Percentiles rank a stretch among this genome's conserved stretches.
These are phyloP conservation scores for Hippasteria phrygiana DNA, from an alignment of 53 echinoderm and acorn worm genomes.

Conservation along the genomic window DNA sequence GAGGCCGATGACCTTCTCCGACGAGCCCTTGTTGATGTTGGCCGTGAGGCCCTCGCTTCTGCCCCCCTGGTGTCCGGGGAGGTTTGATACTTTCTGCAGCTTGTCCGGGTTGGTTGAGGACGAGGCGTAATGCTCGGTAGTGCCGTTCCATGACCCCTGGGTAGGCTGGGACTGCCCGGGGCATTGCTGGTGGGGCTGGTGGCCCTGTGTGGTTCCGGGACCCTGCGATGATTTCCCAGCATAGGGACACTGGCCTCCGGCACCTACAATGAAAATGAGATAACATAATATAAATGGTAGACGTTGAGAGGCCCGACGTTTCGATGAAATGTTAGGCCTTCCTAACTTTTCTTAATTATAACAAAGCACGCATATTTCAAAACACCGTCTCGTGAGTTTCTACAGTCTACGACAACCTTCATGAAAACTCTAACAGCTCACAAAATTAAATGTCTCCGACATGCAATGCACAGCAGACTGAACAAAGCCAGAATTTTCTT, in stretches of 20 bases:
- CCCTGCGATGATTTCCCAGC: slow-evolving; percentile 20
- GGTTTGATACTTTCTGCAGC: neutral
- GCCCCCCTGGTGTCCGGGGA: neutral
- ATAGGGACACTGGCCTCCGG: slow-evolving; percentile 21
- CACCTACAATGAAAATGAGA: neutral
- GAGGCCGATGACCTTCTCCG: slow-evolving; percentile 54
- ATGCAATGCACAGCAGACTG: too few relatives aligned
- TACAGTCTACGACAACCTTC: too few relatives aligned
- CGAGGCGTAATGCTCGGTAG: neutral
- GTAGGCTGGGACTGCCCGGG: slow-evolving; percentile 46
- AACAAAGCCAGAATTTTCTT: too few relatives aligned
- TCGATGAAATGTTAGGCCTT: too few relatives aligned
- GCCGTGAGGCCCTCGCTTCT: slow-evolving; percentile 48
- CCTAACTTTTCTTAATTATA: too few relatives aligned
- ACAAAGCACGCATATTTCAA: too few relatives aligned
- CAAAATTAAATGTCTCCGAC: too few relatives aligned
- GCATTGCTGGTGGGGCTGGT: neutral
- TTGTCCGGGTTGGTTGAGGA: neutral
- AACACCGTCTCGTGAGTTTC: too few relatives aligned
- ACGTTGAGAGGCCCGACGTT: too few relatives aligned
- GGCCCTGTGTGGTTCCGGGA: neutral
- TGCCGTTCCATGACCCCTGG: slow-evolving; percentile 43
- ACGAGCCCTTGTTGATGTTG: slow-evolving; percentile 50
- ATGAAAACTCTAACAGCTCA: too few relatives aligned
- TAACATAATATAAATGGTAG: neutral